Evolutionary conservation across 35 echinoderm and acorn worm species (phyloP).

Genomic region (Antedon bifida): DNA sequence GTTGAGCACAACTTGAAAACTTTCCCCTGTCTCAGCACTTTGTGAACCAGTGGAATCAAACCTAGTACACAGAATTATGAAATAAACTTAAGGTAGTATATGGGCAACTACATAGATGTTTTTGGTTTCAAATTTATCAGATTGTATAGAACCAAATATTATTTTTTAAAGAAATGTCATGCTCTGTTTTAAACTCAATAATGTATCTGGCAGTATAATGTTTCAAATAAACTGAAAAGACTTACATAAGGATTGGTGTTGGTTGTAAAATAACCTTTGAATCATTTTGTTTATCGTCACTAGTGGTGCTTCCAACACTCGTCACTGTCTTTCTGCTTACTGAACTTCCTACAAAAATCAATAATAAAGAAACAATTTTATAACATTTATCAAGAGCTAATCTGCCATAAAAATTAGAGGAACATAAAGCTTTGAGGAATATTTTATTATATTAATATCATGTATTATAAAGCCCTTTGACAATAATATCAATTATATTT

Average conservation of each 20-base stretch:
- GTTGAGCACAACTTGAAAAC: constrained; percentile 59
- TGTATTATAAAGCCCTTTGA: no score
- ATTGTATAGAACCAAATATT: constrained; percentile 4
- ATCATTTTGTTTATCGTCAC: constrained; percentile 32
- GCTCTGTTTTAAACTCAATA: no score
- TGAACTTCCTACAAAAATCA: constrained; percentile 11
- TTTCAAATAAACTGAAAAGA: background rate
- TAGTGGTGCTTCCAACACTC: constrained; percentile 42
- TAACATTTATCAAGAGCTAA: no score
- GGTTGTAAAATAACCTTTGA: constrained; percentile 64
- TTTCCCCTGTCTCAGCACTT: constrained; percentile 15
- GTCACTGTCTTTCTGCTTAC: constrained; percentile 17
- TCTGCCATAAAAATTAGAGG: no score
- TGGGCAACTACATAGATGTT: background rate
- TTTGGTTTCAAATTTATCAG: constrained; percentile 6
- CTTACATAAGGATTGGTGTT: constrained; percentile 63
- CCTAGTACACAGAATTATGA: background rate
- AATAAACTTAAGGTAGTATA: background rate
- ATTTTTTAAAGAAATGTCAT: no score
- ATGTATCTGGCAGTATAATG: background rate
- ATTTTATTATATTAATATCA: no score
- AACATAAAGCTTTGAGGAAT: no score
- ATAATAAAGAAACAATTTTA: background rate
- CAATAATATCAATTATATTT: no score
- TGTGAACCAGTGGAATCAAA: constrained; percentile 12